A percentile compares a stretch with the other conserved stretches of the same genome.
These are phyloP conservation scores for Laupala kohalensis DNA, from an alignment of 1,140 invertebrate species.

Conservation along the genomic window DNA sequence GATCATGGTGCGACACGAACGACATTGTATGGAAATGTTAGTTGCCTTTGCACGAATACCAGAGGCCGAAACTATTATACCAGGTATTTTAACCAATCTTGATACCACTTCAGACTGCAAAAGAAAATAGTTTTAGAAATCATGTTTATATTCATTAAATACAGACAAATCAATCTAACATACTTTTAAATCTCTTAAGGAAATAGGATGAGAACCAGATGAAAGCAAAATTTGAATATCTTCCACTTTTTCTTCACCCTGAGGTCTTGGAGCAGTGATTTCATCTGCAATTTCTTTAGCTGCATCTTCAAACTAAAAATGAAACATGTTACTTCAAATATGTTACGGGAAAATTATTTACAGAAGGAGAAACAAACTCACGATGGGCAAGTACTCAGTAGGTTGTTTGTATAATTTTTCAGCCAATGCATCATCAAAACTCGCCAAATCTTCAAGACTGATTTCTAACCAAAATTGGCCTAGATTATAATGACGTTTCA, in stretches of 20 bases:
- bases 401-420: slow-evolving; percentile 89
- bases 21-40: slow-evolving; percentile 89
- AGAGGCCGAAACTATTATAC: slow-evolving; percentile 89
- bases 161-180: slow-evolving; percentile 13
- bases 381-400: slow-evolving; percentile 79
- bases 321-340: not conserved
- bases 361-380: slow-evolving; percentile 24
- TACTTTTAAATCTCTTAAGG: slow-evolving; percentile 79
- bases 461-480: slow-evolving; percentile 85
- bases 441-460: slow-evolving; percentile 84
- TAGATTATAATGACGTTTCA: slow-evolving; percentile 90
- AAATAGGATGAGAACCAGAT: slow-evolving; percentile 70
- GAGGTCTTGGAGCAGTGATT: slow-evolving; percentile 78
- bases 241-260: slow-evolving; percentile 78
- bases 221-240: slow-evolving; percentile 88
- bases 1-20: slow-evolving; percentile 80
- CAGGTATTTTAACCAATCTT: slow-evolving; percentile 84
- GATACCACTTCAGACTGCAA: slow-evolving; percentile 87
- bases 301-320: slow-evolving; percentile 77
- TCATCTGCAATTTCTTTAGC: slow-evolving; percentile 96
- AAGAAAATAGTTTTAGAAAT: not conserved
- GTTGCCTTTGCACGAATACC: slow-evolving; percentile 91
- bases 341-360: not conserved
- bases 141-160: not conserved
- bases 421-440: slow-evolving; percentile 87